phyloP scores from a whole-genome alignment of 92 coral and sea anemone genomes.

The Bergia sp. region DNA sequence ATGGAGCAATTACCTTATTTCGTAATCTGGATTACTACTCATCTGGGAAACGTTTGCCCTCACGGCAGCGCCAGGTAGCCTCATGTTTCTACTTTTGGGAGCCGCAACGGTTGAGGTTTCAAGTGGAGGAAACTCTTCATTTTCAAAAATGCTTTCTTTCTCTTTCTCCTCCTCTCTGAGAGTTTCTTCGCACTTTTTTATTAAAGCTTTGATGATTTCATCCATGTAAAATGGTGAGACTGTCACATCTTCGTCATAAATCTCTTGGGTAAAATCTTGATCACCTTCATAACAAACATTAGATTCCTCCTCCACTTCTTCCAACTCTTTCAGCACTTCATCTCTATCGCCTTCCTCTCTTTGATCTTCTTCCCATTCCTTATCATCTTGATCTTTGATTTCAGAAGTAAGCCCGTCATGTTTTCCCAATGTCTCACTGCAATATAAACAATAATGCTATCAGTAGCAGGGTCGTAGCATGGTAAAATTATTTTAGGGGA shows the following conservation, averaged over 20 bases:
- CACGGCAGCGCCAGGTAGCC: background rate
- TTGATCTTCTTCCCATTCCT: background rate
- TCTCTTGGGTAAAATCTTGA: slow-evolving; percentile 45
- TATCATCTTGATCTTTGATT: background rate
- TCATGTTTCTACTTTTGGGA: background rate
- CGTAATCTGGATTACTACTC: slow-evolving; percentile 26
- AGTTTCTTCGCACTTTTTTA: slow-evolving; percentile 63
- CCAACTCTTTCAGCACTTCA: background rate
- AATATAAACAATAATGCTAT: no score
- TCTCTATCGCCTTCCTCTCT: background rate
- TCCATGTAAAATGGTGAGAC: slow-evolving; percentile 66
- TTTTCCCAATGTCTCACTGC: background rate
- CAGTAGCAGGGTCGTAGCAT: no score
- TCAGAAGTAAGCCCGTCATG: background rate
- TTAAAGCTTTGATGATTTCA: slow-evolving; percentile 72
- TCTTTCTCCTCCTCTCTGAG: slow-evolving; percentile 23
- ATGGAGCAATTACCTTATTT: slow-evolving; percentile 30
- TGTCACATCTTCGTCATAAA: slow-evolving; percentile 63
- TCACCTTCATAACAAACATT: slow-evolving; percentile 10
- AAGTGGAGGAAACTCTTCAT: slow-evolving; percentile 65
- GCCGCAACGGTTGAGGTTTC: slow-evolving; percentile 15
- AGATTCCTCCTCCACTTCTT: slow-evolving; percentile 7
- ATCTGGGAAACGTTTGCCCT: background rate
- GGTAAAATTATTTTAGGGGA: no score
- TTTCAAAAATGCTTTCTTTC: slow-evolving; percentile 19